phyloP scores from a whole-genome alignment of 2,797 vertebrate genomes.

The Mycteria americana region DNA sequence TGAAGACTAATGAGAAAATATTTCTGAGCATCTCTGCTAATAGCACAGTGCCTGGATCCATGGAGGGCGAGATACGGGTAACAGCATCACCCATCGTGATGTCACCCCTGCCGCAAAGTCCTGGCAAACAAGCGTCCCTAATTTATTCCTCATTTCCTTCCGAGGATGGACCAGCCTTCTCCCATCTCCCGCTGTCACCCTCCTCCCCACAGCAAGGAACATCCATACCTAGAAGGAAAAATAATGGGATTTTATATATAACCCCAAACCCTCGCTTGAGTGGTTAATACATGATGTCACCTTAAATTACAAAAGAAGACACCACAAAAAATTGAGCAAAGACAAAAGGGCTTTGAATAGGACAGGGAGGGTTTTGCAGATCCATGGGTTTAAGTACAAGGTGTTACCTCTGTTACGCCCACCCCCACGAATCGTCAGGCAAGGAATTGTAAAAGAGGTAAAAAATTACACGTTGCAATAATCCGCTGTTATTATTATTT shows the following conservation, averaged over 20 bases:
- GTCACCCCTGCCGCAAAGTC: background rate
- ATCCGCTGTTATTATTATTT: background rate
- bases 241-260: background rate
- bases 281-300: background rate
- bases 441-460: background rate
- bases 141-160: background rate
- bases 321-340: background rate
- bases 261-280: background rate
- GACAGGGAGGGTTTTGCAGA: background rate
- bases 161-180: background rate
- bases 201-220: background rate
- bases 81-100: background rate
- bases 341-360: background rate
- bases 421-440: rapidly evolving
- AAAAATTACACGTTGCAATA: background rate
- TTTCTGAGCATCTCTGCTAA: background rate
- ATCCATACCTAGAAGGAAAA: background rate
- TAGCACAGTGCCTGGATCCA: rapidly evolving
- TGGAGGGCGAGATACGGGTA: background rate
- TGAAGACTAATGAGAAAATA: background rate
- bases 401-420: rapidly evolving
- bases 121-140: background rate
- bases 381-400: background rate
- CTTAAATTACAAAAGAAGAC: background rate
- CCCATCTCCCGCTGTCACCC: background rate